Evolutionary conservation across 2,113 vertebrate genomes (phyloP), one percentile per base, ranked within the genome.

Genomic region (Symphodus melops): DNA sequence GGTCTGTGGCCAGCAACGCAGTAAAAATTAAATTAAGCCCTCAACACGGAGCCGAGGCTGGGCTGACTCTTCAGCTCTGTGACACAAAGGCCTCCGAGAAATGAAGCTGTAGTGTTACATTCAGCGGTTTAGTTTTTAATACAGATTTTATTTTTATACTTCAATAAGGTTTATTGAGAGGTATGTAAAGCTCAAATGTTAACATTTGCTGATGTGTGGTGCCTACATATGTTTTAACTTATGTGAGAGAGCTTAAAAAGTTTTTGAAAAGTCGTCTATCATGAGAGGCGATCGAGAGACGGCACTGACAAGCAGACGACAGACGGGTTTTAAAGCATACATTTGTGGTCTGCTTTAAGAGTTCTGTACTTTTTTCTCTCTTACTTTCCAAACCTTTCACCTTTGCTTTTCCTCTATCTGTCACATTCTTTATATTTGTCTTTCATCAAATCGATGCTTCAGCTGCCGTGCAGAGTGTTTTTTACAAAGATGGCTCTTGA

Each of bases 21-120:
- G 85, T 90, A 90, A 91, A 93, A 91, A 82, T 86, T 62, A 92
- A 92, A 93, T 90, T 84, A 91, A 85, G 86, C 63, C 68, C 80
- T 85, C 62, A 68, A 77, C 78, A 59, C 61, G 81, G 63, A 70
- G 82, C 49, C 72, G 57, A n/a, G 78, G 63, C 68, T 49, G 77
- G 41, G 59, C 39, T 69, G 72, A 71, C 86, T 79, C 57, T 57
- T 72, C 79, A 68, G 75, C 78, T 75, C 20, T 73, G 81, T 33
- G 28, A 33, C 66, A 41, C 54, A 7, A 52, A 28, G 79, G 77
- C 74, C 77, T 65, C 52, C 33, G 65, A 84, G 67, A 75, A 75
- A 53, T 1, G 8, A 69, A 25, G 62, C 63, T 59, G 51, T 25
- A 25, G 78, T 66, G 56, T 65, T 64, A 44, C 39, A 55, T 46